Evolutionary conservation across 2,888 invertebrate species (phyloP), one percentile per base, ranked within the genome.

Genomic region (Carcina quercana): DNA sequence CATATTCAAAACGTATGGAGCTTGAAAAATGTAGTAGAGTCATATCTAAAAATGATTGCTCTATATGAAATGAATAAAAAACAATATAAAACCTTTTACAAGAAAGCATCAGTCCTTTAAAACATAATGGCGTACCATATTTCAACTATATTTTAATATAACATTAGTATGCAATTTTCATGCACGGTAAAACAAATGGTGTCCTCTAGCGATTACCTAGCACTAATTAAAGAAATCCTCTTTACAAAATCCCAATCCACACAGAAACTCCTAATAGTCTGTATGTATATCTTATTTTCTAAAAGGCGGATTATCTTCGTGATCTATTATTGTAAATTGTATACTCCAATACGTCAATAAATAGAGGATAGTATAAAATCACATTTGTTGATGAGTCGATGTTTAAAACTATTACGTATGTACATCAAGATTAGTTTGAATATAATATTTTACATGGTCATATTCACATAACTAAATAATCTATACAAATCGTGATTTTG

Each of bases 251-350:
- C 31, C 33, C 27, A 8, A 37, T 28, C 20, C 17, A 35, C 34
- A 35, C 27, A 34, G 47, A 54, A 53, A 50, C n/a, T 56, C 45
- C 52, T 59, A 54, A 59, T 45, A 53, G 55, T 58, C 54, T 50
- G 52, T 66, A 61, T 63, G 54, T n/a, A n/a, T n/a, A n/a, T 62
- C 71, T 74, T 72, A 71, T 55, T 53, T n/a, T 53, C 72, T 74
- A 75, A 62, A 69, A 75, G 75, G 75, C 75, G 75, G 75, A 75
- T 66, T 65, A 59, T 65, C 59, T 59, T 71, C 66, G 59, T 72
- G 73, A 72, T 72, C 73, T 63, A 63, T 61, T 62, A 50, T 56
- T 57, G 43, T 41, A 45, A 38, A 12, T 21, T 21, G 13, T 25
- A 33, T 30, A 25, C 29, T 24, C 25, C 22, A 17, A 12, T 12